Evolutionary conservation across 2,113 vertebrate genomes (phyloP).

Genomic region (Piaya cayana): DNA sequence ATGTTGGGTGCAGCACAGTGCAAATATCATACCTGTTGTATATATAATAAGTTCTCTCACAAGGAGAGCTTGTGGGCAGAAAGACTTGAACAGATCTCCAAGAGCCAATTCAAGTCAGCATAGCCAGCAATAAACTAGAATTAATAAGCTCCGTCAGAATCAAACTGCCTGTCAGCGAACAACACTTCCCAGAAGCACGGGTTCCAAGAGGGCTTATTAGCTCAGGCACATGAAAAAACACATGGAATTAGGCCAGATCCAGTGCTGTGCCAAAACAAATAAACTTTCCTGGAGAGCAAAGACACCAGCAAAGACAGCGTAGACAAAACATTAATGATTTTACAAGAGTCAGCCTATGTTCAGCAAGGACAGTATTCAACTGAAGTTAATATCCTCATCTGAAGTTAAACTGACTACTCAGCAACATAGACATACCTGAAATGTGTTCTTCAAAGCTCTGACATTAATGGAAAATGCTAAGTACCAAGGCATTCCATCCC

Average conservation of each 20-base stretch:
- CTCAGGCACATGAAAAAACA: neutral
- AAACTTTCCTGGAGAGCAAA: neutral
- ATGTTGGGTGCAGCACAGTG: neutral
- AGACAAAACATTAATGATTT: neutral
- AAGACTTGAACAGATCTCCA: neutral
- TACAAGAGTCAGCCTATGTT: neutral
- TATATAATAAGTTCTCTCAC: neutral
- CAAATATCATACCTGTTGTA: neutral
- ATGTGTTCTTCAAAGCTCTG: neutral
- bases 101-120: neutral
- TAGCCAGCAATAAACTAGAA: neutral
- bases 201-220: neutral
- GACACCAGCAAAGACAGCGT: neutral
- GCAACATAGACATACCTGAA: neutral
- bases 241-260: neutral
- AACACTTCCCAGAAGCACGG: neutral
- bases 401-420: neutral
- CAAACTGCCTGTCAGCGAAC: neutral
- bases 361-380: neutral
- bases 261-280: neutral
- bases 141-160: neutral
- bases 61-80: neutral
- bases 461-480: neutral
- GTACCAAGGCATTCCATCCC: neutral
- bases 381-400: neutral